Base-by-base conservation (phyloP, 2,888 invertebrate species). In the Polydrusus pterygomalis region DNA sequence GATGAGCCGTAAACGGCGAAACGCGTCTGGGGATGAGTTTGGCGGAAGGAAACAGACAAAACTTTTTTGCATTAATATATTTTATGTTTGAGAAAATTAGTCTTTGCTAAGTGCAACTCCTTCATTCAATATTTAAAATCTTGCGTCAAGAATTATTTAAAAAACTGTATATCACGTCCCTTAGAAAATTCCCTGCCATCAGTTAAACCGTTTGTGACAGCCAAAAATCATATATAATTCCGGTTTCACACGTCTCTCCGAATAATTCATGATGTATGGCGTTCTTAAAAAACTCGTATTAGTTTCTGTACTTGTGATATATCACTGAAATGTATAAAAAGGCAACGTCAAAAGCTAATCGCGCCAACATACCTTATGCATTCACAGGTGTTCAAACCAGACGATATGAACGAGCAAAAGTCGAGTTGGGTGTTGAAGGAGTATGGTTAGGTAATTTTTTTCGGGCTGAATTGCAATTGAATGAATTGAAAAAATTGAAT, bases 241-340 rank as follows among this genome's bases (percentile, higher is more conserved):
- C 58, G 34, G 38, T 58, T 58, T 17, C 38, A 58, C 58, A 58
- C 15, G 38, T 38, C 38, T 54, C 30, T 30, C n/a, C 38, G 38
- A n/a, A 34, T 38, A 56, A 58, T 34, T 58, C 34, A 58, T 58
- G 34, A 58, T 38, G 38, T 34, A 58, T 58, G 8, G 25, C 58
- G 38, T 58, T 38, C 34, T 38, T 15, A 58, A 58, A 58, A 58
- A 58, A 38, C 38, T 15, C 38, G 34, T n/a, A 58, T 58, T 58
- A 58, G 58, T 58, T 38, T 58, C 38, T 10, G 0, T 38, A 62
- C 45, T 17, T 70, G 47, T 70, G 62, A 70, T 70, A 60, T 62
- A 62, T 62, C 70, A 62, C 62, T 60, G 47, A 25, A 62, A 62
- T 30, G 62, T 34, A 69, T 58, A 70, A 45, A 70, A 70, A 70